These are phyloP conservation scores for Apodemia duryi DNA, from an alignment of 2,888 invertebrate species.

Conservation along the genomic window DNA sequence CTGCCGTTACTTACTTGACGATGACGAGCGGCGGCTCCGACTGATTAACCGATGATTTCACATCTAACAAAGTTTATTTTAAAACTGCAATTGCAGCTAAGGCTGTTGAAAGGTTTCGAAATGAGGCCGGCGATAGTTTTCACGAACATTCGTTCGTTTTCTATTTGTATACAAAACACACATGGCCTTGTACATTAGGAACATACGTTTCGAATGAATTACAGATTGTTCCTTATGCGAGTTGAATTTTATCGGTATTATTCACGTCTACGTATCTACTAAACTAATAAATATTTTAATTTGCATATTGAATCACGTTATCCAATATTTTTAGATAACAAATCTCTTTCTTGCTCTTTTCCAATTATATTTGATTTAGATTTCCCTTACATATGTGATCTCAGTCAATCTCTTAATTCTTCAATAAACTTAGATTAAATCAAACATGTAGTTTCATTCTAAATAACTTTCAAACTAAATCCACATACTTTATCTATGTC, in stretches of 20 bases:
- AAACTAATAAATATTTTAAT: constrained; percentile 23
- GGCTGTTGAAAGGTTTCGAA: constrained; percentile 26
- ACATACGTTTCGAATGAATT: constrained; percentile 15
- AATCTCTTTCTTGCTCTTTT: too few relatives aligned
- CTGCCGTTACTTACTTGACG: constrained; percentile 68
- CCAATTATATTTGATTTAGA: too few relatives aligned
- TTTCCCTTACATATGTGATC: too few relatives aligned
- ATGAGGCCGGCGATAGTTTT: constrained; percentile 10
- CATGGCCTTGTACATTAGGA: constrained; percentile 8
- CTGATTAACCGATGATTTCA: constrained; percentile 62
- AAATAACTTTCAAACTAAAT: too few relatives aligned
- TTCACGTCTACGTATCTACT: constrained; percentile 23
- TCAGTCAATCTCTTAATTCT: too few relatives aligned
- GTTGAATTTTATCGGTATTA: constrained; percentile 26
- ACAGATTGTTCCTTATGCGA: constrained; percentile 21
- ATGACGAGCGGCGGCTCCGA: constrained; percentile 42
- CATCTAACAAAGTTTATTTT: constrained; percentile 37
- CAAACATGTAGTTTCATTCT: too few relatives aligned
- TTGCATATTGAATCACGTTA: too few relatives aligned
- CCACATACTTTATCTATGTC: too few relatives aligned
- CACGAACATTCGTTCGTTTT: constrained; percentile 3
- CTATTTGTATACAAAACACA: constrained; percentile 13
- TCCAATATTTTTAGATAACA: too few relatives aligned
- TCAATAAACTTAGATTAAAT: too few relatives aligned
- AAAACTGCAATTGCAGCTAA: constrained; percentile 31